These are phyloP conservation scores for Dolichotis patagonum DNA, from an alignment of 2,113 vertebrate genomes.

Conservation along the genomic window DNA sequence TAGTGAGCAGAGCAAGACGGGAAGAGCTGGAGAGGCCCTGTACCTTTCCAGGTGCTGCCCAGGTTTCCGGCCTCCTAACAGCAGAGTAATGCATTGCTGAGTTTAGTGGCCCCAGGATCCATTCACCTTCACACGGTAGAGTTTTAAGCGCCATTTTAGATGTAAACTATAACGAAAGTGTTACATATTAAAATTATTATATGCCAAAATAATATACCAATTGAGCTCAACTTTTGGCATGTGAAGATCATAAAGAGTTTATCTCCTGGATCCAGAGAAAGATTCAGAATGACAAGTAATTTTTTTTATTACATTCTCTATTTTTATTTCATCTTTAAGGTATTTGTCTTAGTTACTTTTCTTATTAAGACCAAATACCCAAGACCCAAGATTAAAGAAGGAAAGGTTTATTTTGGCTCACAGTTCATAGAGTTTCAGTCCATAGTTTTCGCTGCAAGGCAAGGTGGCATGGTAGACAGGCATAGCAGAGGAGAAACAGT, in stretches of 20 bases:
- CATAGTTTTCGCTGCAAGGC: neutral
- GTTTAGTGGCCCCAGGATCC: neutral
- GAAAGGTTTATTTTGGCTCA: neutral
- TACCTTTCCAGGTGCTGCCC: neutral
- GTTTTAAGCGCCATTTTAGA: neutral
- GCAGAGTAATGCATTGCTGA: neutral
- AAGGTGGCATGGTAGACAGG: neutral
- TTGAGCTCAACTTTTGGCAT: neutral
- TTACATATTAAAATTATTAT: neutral
- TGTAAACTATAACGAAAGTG: neutral
- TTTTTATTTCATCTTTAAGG: neutral
- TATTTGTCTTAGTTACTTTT: neutral
- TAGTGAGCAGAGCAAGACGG: neutral
- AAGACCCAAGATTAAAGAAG: neutral
- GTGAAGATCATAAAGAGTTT: neutral
- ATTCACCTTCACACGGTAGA: neutral
- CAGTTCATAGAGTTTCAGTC: neutral
- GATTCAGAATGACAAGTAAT: neutral
- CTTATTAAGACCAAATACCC: neutral
- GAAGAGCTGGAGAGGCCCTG: neutral
- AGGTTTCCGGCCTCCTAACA: neutral
- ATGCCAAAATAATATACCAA: neutral
- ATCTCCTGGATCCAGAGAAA: conserved; percentile 6
- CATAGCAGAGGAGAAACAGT: neutral
- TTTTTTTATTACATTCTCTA: neutral